Percentiles rank a stretch among this genome's conserved stretches.
Conservation (phyloP, 2,113 vertebrate species). For the Calonectris borealis region DNA sequence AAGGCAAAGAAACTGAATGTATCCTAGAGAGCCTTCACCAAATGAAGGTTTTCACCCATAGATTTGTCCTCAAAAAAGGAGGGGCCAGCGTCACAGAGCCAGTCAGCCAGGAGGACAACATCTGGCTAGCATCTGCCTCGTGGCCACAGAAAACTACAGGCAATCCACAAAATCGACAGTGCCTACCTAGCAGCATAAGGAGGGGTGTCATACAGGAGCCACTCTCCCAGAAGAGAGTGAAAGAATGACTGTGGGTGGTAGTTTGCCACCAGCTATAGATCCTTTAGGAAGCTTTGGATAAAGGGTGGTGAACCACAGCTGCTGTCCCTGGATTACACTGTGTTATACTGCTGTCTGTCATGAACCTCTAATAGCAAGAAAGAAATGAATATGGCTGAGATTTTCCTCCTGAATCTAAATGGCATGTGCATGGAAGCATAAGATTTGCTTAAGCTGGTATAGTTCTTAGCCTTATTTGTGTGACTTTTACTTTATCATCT, state of each 20-base stretch:
- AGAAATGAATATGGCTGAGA: background rate
- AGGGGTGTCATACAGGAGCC: background rate
- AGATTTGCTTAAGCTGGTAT: background rate
- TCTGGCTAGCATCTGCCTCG: background rate
- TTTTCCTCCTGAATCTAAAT: background rate
- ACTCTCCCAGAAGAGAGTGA: background rate
- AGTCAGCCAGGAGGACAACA: background rate
- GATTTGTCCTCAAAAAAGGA: background rate
- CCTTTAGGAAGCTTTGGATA: background rate
- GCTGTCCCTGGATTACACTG: background rate
- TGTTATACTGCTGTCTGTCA: too few relatives aligned
- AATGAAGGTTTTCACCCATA: background rate
- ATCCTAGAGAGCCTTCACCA: background rate
- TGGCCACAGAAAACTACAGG: background rate
- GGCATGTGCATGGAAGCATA: background rate
- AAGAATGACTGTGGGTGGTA: background rate
- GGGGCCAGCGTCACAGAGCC: background rate
- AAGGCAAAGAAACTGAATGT: background rate
- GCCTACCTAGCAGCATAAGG: background rate
- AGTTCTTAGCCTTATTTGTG: background rate
- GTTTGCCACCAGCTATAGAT: background rate
- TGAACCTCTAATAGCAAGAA: background rate
- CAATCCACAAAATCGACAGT: background rate
- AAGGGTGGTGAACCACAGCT: background rate
- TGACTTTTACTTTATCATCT: background rate